Evolutionary conservation across 2,113 vertebrate species (phyloP), one percentile per base, ranked within the genome.

Genomic region (Hydropotes inermis): DNA sequence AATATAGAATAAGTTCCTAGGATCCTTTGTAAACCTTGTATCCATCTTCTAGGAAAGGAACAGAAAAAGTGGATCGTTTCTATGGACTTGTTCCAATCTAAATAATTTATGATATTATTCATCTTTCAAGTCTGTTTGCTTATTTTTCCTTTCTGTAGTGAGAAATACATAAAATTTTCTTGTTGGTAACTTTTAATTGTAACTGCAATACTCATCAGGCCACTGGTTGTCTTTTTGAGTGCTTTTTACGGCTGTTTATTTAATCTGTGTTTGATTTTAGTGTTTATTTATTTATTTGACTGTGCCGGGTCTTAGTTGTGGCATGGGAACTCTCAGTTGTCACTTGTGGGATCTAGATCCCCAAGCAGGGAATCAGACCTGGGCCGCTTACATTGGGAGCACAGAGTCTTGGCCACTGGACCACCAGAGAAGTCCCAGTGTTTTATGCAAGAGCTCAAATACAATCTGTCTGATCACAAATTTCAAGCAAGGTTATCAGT

Each of bases 381-480:
- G 70, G 23, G 70, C 39, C 12, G 23, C 70, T 25, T 7, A 43
- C 70, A 15, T 7, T 76, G 36, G 11, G 36, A 74, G 11, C 70
- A 74, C 36, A 39, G 60, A 30, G 21, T 74, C 70, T 43, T 74
- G 25, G 70, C 36, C 70, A 76, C 6, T 27, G 12, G 70, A 43
- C 12, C 23, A 4, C 70, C 23, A 43, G 70, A 15, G 12, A 43
- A 7, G 3, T 15, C 39, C 70, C 54, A 45, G 7, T 89, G 17
- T 87, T 57, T 13, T 54, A 57, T 55, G 33, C 43, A 94, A 67
- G 64, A 95, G 55, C 36, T 92, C 58, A 89, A 55, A 79, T 95
- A 87, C 12, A 82, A 84, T 93, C 61, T 95, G 54, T 95, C 76
- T 83, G 55, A 83, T 93, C 36, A 89, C 54, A 96, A 36, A 90